Evolutionary conservation across 1,140 invertebrate species (phyloP).

Genomic region (Lasioglossum albipes): DNA sequence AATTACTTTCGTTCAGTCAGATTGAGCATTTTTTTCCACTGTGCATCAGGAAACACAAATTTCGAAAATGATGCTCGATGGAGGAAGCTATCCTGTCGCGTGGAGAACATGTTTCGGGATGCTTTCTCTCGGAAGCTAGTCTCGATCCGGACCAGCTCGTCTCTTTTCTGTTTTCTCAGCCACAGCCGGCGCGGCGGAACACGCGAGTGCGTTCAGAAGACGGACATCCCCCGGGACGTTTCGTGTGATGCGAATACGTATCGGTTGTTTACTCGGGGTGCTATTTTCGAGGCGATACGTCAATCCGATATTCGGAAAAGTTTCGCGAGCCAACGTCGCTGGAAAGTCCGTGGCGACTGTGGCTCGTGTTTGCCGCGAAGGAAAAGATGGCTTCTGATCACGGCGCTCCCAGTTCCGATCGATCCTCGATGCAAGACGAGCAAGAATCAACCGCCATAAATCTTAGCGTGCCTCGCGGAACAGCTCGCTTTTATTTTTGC

Average conservation of each 20-base stretch:
- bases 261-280: slow-evolving; percentile 72
- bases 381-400: slow-evolving; percentile 31
- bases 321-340: slow-evolving; percentile 50
- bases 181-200: slow-evolving; percentile 27
- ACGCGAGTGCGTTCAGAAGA: slow-evolving; percentile 50
- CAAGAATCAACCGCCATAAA: slow-evolving; percentile 51
- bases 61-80: not conserved
- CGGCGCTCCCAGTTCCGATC: slow-evolving; percentile 38
- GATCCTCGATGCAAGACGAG: slow-evolving; percentile 46
- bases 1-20: too few relatives aligned
- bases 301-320: slow-evolving; percentile 73
- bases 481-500: slow-evolving; percentile 20
- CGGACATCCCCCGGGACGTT: slow-evolving; percentile 61
- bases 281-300: slow-evolving; percentile 74
- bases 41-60: not conserved
- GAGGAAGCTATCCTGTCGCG: slow-evolving; percentile 19
- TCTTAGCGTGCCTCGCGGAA: slow-evolving; percentile 22
- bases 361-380: slow-evolving; percentile 45
- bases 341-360: slow-evolving; percentile 25
- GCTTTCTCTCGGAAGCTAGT: not conserved
- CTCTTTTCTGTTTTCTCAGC: slow-evolving; percentile 21
- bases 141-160: not conserved
- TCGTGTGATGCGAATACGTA: slow-evolving; percentile 64
- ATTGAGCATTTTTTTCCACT: too few relatives aligned
- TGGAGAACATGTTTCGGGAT: not conserved